Evolutionary conservation across 2,888 invertebrate species (phyloP), one percentile per base, ranked within the genome.

Genomic region (Dioctria rufipes): DNA sequence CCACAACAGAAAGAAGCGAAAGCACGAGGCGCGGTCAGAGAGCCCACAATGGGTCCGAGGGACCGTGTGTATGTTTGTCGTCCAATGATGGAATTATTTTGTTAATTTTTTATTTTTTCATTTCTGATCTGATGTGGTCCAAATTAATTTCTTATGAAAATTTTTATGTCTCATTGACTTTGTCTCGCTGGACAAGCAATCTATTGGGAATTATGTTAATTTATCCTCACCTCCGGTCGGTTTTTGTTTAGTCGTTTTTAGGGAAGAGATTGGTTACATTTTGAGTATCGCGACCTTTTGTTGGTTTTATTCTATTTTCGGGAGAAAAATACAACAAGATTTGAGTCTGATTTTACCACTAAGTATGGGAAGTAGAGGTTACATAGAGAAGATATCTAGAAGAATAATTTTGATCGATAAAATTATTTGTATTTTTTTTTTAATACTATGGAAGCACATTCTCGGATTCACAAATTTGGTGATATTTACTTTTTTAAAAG

Each of bases 201-300:
- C 81, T 75, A 82, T 80, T 82, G 73, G 75, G 77, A 80, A 78
- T 82, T 82, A 82, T 82, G 82, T 81, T 81, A 82, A 82, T 82
- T 82, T 82, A 81, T 82, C 81, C 81, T 79, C 82, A 82, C 81
- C 73, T 80, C 67, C 51, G 39, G 6, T 11, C 11, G 5, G 11
- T 25, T 66, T 65, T 42, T 39, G 42, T 75, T 66, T 13, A 58
- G 60, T 43, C 61, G 49, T 65, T 71, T 67, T 61, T 37, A 39
- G 42, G 43, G 42, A 25, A 25, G 25, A 25, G 37, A 46, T 60
- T n/a, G 60, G 4, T 60, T 60, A 13, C 25, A 13, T 60, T 60
- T 60, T 25, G 25, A 8, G 60, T 60, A 5, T 60, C 13, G 25
- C 60, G 11, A 25, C 25, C 25, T 25, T 25, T 25, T 25, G 25